A percentile compares a stretch with the other conserved stretches of the same genome.
Conservation (phyloP, 2,797 vertebrate genomes). For the Hozukius guyotensis region DNA sequence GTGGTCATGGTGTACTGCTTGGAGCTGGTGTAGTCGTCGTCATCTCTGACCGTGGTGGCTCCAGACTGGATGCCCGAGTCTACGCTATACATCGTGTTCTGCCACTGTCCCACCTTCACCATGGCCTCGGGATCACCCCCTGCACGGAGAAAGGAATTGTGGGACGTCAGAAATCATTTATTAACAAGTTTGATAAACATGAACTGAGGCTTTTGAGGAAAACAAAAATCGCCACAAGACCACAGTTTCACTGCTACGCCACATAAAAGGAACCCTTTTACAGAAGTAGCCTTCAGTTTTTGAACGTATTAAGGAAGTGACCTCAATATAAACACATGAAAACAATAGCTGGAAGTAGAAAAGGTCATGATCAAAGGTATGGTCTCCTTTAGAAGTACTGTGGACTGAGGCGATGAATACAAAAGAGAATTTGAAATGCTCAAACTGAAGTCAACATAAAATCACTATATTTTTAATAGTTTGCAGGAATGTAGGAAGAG, state of each 20-base stretch:
- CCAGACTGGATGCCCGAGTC: slow-evolving; percentile 85
- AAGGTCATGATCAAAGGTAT: slow-evolving; percentile 19
- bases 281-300: slow-evolving; percentile 6
- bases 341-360: slow-evolving; percentile 55
- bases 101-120: slow-evolving; percentile 79
- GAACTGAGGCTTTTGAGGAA: neutral
- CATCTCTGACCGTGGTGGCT: slow-evolving; percentile 77
- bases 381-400: neutral
- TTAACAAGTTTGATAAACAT: neutral
- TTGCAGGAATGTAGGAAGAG: neutral
- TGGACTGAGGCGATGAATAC: neutral
- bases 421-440: neutral
- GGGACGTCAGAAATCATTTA: neutral
- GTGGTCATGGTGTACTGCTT: slow-evolving; percentile 74
- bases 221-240: neutral
- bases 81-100: slow-evolving; percentile 58
- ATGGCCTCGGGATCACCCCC: slow-evolving; percentile 52
- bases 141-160: neutral
- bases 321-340: slow-evolving; percentile 9
- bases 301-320: slow-evolving; percentile 14
- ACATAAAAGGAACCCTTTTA: neutral
- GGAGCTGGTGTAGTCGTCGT: slow-evolving; percentile 63
- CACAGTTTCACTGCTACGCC: neutral
- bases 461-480: neutral
- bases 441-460: neutral